A percentile compares a stretch with the other conserved stretches of the same genome.
These are phyloP conservation scores for Sphaeramia orbicularis DNA, from an alignment of 2,797 vertebrate genomes.

Conservation along the genomic window DNA sequence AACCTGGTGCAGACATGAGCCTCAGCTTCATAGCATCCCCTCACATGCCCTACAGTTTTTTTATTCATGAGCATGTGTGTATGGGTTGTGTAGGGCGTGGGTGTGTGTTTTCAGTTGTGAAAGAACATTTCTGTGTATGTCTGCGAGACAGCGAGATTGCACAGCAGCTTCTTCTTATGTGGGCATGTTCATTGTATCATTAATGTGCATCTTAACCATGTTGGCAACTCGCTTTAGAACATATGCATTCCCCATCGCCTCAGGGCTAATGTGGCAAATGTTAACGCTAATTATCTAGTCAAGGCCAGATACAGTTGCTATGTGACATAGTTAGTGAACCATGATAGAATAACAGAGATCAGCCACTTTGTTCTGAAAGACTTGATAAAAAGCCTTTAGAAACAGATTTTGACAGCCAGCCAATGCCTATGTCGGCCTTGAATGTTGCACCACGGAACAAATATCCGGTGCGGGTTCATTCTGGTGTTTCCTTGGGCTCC, in stretches of 20 bases:
- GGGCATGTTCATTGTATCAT: slow-evolving; percentile 29
- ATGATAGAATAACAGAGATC: slow-evolving; percentile 25
- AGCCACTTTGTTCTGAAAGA: slow-evolving; percentile 15
- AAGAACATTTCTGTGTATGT: slow-evolving; percentile 25
- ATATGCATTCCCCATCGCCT: slow-evolving; percentile 48
- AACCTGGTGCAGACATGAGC: slow-evolving; percentile 22
- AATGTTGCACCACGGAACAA: slow-evolving; percentile 15
- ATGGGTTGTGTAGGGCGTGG: slow-evolving; percentile 11
- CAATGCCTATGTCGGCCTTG: neutral
- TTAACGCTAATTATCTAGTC: slow-evolving; percentile 45
- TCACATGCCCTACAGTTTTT: slow-evolving; percentile 31
- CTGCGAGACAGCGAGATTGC: neutral
- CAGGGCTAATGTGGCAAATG: slow-evolving; percentile 22
- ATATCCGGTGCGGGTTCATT: slow-evolving; percentile 10
- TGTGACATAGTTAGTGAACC: slow-evolving; percentile 22
- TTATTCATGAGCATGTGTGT: slow-evolving; percentile 52
- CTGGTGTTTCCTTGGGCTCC: neutral
- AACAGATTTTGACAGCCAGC: slow-evolving; percentile 25
- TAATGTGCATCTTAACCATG: slow-evolving; percentile 18
- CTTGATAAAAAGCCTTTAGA: neutral
- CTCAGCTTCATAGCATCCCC: slow-evolving; percentile 12
- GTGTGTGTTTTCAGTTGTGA: slow-evolving; percentile 34
- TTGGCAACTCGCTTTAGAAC: slow-evolving; percentile 35
- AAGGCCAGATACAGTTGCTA: slow-evolving; percentile 19
- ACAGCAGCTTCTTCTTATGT: slow-evolving; percentile 1